Evolutionary conservation across 2,797 vertebrate genomes (phyloP).

Genomic region (Psittacula derbiana): DNA sequence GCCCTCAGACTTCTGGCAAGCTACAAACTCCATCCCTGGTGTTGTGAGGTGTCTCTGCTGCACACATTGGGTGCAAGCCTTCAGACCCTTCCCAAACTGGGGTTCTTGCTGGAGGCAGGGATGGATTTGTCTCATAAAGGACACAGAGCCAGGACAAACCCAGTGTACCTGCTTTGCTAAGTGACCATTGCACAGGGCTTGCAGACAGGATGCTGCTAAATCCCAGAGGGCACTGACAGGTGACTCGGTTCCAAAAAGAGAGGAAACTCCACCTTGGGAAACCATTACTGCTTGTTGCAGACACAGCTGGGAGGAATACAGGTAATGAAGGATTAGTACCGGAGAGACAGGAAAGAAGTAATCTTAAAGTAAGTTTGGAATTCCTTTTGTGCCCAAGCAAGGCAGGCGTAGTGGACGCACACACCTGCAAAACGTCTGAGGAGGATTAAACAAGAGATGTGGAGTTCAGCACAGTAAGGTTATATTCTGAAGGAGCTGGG

Average conservation of each 20-base stretch:
- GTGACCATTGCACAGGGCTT: not conserved
- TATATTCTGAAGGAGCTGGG: not conserved
- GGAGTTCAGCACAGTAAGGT: slow-evolving; percentile 38
- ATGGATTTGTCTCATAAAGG: not conserved
- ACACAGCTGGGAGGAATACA: not conserved
- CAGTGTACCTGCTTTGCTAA: not conserved
- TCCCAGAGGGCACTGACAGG: not conserved
- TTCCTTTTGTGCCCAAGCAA: not conserved
- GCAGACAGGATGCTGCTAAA: not conserved
- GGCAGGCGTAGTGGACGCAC: slow-evolving; percentile 1
- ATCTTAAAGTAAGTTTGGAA: not conserved
- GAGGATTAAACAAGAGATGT: slow-evolving; percentile 3
- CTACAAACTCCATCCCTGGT: not conserved
- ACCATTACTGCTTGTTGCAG: not conserved
- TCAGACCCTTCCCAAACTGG: not conserved
- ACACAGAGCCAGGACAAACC: not conserved
- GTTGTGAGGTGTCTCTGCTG: not conserved
- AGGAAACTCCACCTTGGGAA: slow-evolving; percentile 31
- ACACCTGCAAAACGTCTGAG: slow-evolving; percentile 20
- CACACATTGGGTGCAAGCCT: not conserved
- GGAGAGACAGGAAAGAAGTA: not conserved
- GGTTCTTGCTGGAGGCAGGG: not conserved
- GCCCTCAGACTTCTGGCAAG: not conserved
- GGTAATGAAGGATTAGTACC: slow-evolving; percentile 7
- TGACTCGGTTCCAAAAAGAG: slow-evolving; percentile 17